Evolutionary conservation across 37 sponge, comb jelly and placozoan species (phyloP).

Genomic region (Axinella damicornis): DNA sequence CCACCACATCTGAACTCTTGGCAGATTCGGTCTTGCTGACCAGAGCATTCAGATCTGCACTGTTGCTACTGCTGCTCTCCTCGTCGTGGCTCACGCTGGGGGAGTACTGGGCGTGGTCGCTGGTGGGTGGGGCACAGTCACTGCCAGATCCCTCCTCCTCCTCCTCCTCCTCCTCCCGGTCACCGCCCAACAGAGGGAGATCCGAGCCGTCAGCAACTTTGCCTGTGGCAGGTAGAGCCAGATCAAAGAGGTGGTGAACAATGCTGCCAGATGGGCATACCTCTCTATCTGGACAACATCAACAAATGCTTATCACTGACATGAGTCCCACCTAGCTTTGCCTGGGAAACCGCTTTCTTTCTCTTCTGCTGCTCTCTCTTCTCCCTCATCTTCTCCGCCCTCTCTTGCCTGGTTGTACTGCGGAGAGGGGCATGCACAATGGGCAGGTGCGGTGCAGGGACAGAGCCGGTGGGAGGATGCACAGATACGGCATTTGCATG

Average conservation of each 20-base stretch:
- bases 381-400: constrained; percentile 35
- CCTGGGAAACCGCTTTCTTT: constrained; percentile 25
- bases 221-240: too few species aligned
- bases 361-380: constrained; percentile 57
- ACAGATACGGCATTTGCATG: not conserved
- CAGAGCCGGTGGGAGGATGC: too few species aligned
- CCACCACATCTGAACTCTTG: not conserved
- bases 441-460: too few species aligned
- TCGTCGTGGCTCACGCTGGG: constrained; percentile 68
- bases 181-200: not conserved
- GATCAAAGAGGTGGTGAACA: too few species aligned
- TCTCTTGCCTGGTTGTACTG: constrained; percentile 2
- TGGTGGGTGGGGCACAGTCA: not conserved
- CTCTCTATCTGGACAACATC: too few species aligned
- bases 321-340: constrained; percentile 16
- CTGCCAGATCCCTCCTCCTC: constrained; percentile 11
- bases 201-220: not conserved
- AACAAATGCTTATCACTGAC: not conserved
- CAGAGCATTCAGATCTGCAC: not conserved
- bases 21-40: not conserved
- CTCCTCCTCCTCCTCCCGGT: not conserved
- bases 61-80: not conserved
- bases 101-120: constrained; percentile 32
- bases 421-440: too few species aligned
- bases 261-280: too few species aligned